A percentile compares a stretch with the other conserved stretches of the same genome.
phyloP scores from a whole-genome alignment of 2,113 vertebrate genomes.

The Anolis carolinensis region DNA sequence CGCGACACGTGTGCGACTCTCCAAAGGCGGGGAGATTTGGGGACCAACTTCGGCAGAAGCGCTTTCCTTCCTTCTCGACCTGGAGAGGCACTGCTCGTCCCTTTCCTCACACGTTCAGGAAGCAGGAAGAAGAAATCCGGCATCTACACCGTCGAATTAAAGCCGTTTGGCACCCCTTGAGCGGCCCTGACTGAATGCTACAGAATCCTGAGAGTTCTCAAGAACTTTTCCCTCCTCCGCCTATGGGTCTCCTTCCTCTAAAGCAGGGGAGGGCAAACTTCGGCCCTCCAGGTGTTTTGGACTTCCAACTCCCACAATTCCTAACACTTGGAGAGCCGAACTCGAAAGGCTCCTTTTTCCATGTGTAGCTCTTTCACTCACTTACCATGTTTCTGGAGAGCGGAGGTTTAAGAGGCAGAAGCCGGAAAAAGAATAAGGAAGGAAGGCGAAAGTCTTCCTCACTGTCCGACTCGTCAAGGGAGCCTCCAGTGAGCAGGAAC shows the following conservation, averaged over 20 bases:
- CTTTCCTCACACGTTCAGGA: background rate
- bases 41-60: background rate
- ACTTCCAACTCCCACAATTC: background rate
- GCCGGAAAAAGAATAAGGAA: background rate
- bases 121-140: background rate
- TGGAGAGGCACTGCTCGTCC: no score
- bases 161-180: no score
- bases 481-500: conserved; percentile 34
- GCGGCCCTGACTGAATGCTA: no score
- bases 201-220: no score
- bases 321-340: no score
- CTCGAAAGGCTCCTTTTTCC: no score
- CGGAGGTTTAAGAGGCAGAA: background rate
- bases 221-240: no score
- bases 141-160: no score
- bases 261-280: no score
- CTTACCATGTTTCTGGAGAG: conserved; percentile 18
- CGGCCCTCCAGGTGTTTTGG: no score
- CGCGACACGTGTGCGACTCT: background rate
- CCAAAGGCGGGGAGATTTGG: rapidly evolving
- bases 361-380: background rate
- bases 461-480: conserved; percentile 23
- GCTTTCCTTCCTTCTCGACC: background rate
- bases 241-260: no score
- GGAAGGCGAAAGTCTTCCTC: background rate